Evolutionary conservation across 1,140 invertebrate species (phyloP).

Genomic region (Ceratina australensis): DNA sequence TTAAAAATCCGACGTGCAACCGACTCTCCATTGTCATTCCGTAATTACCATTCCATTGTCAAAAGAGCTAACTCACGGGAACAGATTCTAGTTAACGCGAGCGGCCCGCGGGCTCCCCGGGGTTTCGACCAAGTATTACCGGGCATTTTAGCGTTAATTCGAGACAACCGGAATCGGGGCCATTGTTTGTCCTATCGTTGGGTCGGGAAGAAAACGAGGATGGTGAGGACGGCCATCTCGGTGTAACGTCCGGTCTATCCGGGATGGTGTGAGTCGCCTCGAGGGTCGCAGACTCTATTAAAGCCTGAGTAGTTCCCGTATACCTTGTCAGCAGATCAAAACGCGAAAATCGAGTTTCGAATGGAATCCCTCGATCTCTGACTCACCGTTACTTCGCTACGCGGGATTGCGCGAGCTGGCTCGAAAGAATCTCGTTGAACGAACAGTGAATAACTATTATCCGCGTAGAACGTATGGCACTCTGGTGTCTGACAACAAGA

Average conservation of each 20-base stretch:
- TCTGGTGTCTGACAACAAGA: background rate
- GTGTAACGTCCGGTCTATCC: conserved; percentile 18
- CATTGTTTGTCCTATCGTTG: conserved; percentile 47
- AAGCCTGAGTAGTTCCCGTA: conserved; percentile 28
- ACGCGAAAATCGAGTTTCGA: conserved; percentile 23
- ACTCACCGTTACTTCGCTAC: conserved; percentile 2
- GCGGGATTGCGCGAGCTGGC: conserved; percentile 23
- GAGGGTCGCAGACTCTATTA: conserved; percentile 58
- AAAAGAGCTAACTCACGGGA: conserved; percentile 19
- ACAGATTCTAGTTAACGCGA: conserved; percentile 34
- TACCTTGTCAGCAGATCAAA: conserved; percentile 58
- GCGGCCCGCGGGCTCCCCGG: conserved; percentile 35
- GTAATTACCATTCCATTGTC: conserved; percentile 22
- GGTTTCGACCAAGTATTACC: conserved; percentile 50
- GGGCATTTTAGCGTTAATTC: conserved; percentile 60
- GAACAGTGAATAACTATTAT: background rate
- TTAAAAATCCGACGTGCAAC: conserved; percentile 9
- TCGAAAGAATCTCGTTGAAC: background rate
- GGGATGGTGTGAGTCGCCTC: conserved; percentile 57
- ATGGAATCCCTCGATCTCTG: background rate
- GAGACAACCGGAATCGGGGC: conserved; percentile 32
- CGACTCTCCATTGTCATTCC: background rate
- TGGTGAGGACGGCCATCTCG: conserved; percentile 17
- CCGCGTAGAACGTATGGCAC: background rate
- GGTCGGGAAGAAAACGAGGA: conserved; percentile 49